Base-by-base conservation (phyloP, 2,888 invertebrate genomes). In the Catocala fraxini region DNA sequence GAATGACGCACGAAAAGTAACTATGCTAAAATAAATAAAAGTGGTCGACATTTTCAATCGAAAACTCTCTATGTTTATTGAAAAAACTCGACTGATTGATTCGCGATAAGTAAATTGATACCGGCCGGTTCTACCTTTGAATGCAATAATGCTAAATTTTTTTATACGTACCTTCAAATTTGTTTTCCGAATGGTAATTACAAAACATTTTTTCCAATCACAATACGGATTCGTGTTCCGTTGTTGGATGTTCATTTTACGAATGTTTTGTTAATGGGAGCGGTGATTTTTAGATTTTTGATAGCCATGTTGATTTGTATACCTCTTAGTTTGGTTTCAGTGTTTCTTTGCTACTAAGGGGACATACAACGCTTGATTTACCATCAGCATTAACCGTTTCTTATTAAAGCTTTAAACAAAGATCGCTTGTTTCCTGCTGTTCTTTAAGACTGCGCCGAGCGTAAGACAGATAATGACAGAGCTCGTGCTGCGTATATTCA, bases 81-180 rank as follows among this genome's bases (percentile, higher is more conserved):
- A 52, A 54, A 64, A 56, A 56, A 56, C 42, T 13, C 46, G 55
- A 33, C 51, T 56, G 59, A 62, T 64, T 68, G 64, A 68, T 64
- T 59, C 48, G 33, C 46, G 64, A 59, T 68, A 62, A 62, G 68
- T 56, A 62, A 68, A 68, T 68, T 61, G 61, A 51, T 61, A 64
- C 35, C 43, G 42, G 55, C 51, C 53, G 53, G 42, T 53, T 35
- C n/a, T 57, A 61, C 58, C 53, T 49, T 48, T 10, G 13, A 57
- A 48, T 42, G 47, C 41, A 53, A 51, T 48, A 58, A 46, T 53
- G 51, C 11, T 59, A 46, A 49, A 51, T 25, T 58, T 58, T 62
- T 47, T 54, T 25, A 6, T 60, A 11, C 39, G 12, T 13, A 13
- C 53, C 49, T 15, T 15, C 41, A 54, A 59, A 59, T 51, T 63